Evolutionary conservation across 2,113 vertebrate genomes (phyloP).

Genomic region (Hemibagrus wyckioides): DNA sequence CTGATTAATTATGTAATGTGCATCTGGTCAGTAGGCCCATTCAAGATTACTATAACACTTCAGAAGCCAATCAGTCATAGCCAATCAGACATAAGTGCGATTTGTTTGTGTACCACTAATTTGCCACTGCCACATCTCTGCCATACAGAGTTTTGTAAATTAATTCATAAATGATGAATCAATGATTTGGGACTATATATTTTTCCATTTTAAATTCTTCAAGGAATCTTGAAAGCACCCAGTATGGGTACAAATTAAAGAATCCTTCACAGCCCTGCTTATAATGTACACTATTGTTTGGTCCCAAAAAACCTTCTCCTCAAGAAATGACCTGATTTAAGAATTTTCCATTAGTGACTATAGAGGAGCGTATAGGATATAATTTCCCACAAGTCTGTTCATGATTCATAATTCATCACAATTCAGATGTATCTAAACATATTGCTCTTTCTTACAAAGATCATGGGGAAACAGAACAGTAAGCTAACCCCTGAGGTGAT

Average conservation of each 20-base stretch:
- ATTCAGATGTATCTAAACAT: background rate
- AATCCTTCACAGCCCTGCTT: background rate
- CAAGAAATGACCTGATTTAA: background rate
- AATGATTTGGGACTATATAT: background rate
- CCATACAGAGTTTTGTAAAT: background rate
- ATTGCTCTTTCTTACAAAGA: slow-evolving; percentile 73
- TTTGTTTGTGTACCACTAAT: background rate
- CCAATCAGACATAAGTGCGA: too few species aligned
- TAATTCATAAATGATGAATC: background rate
- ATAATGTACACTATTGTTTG: background rate
- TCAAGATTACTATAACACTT: background rate
- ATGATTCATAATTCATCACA: background rate
- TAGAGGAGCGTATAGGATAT: background rate
- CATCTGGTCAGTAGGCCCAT: slow-evolving; percentile 9
- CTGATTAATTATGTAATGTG: slow-evolving; percentile 21
- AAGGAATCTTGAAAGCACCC: background rate
- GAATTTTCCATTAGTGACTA: background rate
- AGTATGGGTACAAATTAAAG: background rate
- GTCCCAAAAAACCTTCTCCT: background rate
- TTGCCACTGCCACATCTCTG: background rate
- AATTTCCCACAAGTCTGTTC: background rate
- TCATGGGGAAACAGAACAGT: slow-evolving; percentile 99
- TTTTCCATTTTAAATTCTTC: background rate
- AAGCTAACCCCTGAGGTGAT: slow-evolving; percentile 99
- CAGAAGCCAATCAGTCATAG: slow-evolving; percentile 9